Percentiles rank a stretch among this genome's conserved stretches.
phyloP scores from a whole-genome alignment of 2,113 vertebrate species.

The Aldabrachelys gigantea region DNA sequence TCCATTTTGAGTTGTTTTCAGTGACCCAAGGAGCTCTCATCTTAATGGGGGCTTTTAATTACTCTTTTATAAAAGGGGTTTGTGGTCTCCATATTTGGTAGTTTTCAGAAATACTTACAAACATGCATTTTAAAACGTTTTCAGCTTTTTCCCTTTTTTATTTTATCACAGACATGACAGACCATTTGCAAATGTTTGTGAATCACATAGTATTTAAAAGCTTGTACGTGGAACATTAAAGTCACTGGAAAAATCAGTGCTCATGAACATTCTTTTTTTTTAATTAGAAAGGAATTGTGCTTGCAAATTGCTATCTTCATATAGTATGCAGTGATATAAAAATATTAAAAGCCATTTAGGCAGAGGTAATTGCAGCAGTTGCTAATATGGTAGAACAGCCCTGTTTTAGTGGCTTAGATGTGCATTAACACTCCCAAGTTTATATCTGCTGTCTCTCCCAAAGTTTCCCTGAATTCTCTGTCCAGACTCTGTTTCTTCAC shows the following conservation, averaged over 20 bases:
- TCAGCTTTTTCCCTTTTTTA: conserved; percentile 13
- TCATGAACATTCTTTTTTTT: background rate
- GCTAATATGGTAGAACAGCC: background rate
- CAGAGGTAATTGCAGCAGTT: conserved; percentile 16
- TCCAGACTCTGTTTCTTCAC: background rate
- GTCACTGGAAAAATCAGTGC: background rate
- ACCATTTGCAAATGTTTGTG: conserved; percentile 26
- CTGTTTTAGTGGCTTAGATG: conserved; percentile 1
- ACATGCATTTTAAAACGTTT: conserved; percentile 16
- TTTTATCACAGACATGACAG: conserved; percentile 26
- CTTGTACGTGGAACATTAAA: background rate
- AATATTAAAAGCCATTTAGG: conserved; percentile 18
- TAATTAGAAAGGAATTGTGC: conserved; percentile 40
- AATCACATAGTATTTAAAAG: conserved; percentile 28
- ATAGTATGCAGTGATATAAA: conserved; percentile 27
- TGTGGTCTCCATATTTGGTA: background rate
- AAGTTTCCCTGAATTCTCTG: background rate
- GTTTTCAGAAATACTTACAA: conserved; percentile 35
- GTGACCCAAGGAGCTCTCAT: conserved; percentile 13
- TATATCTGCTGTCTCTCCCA: background rate
- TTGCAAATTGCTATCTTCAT: conserved; percentile 17
- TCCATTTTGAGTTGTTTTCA: background rate
- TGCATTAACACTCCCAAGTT: background rate
- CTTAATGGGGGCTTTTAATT: conserved; percentile 27
- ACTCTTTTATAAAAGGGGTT: background rate